Evolutionary conservation across 2,113 vertebrate genomes (phyloP), one percentile per base, ranked within the genome.

Genomic region (Malurus cyaneus): DNA sequence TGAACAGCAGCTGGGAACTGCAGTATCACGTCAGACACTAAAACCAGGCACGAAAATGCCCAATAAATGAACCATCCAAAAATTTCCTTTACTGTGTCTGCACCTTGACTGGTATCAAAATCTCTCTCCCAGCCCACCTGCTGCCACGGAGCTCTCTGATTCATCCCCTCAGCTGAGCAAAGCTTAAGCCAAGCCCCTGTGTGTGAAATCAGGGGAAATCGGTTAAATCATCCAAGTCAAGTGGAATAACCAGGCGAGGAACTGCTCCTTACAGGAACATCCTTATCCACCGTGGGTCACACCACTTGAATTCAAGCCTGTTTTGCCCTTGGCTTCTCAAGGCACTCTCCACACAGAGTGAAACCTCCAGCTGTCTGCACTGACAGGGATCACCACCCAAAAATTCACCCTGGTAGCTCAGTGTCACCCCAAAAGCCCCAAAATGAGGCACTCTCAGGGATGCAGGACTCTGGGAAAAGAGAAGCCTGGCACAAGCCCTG

Each of bases 181-280:
- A 69, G 57, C 66, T 89, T 39, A 32, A 72, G 44, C 41, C 64
- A 49, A 95, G 71, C 18, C 60, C 25, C 11, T 86, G 47, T 2
- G 5, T 41, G 65, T 81, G 72, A 86, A 94, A 86, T 73, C 20
- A 25, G 50, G 71, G 49, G 44, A 91, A 89, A 96, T 50, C 26
- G 5, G 78, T 59, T 52, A 64, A 57, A 89, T 53, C 5, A 2
- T 39, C 44, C 61, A 46, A 87, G 65, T 11, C 32, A 34, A 76
- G 86, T 23, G 66, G 54, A 88, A 88, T 44, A 87, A 85, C 16
- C 8, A 53, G 32, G 34, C 0, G 0, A 52, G 56, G 56, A 78
- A 62, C 60, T 16, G 60, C 54, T 91, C 69, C 89, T 70, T 31
- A 32, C 16, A 3, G 0, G 14, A 5, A 4, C 1, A 17, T 57